phyloP scores from a whole-genome alignment of 2,113 vertebrate species.

The Platysteira castanea region DNA sequence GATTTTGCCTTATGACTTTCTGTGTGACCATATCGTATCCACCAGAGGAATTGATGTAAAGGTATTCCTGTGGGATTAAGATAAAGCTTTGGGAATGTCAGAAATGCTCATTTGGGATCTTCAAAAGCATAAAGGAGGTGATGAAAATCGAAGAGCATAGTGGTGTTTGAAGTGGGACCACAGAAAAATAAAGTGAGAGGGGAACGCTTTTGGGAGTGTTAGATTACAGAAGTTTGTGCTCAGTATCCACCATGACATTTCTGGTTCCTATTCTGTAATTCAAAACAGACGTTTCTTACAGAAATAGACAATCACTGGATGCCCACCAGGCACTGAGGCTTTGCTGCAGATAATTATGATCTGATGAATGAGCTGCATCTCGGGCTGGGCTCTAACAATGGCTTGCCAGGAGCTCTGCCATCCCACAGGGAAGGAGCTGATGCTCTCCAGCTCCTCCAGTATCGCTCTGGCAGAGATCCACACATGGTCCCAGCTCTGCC shows the following conservation, averaged over 20 bases:
- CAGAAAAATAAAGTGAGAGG: constrained; percentile 18
- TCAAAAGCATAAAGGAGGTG: constrained; percentile 31
- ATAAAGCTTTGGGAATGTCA: constrained; percentile 31
- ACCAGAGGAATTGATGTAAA: not conserved
- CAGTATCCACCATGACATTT: constrained; percentile 12
- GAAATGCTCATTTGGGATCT: constrained; percentile 25
- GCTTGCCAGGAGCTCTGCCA: constrained; percentile 16
- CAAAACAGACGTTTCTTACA: not conserved
- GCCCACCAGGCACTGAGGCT: constrained; percentile 6
- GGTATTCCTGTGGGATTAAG: constrained; percentile 31
- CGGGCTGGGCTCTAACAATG: not conserved
- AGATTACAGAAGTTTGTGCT: constrained; percentile 10
- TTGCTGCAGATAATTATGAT: constrained; percentile 35
- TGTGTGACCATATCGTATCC: not conserved
- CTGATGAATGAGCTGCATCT: constrained; percentile 20
- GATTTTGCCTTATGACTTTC: not conserved
- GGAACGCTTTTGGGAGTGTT: not conserved
- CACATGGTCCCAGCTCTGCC: not conserved
- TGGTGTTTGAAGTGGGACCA: constrained; percentile 13
- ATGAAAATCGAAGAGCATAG: not conserved
- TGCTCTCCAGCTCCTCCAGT: not conserved
- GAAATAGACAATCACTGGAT: constrained; percentile 51
- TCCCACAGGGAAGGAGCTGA: not conserved
- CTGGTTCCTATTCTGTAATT: constrained; percentile 33
- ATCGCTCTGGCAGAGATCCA: not conserved